Conservation (phyloP, 1,140 invertebrate species). For the Drusus annulatus region DNA sequence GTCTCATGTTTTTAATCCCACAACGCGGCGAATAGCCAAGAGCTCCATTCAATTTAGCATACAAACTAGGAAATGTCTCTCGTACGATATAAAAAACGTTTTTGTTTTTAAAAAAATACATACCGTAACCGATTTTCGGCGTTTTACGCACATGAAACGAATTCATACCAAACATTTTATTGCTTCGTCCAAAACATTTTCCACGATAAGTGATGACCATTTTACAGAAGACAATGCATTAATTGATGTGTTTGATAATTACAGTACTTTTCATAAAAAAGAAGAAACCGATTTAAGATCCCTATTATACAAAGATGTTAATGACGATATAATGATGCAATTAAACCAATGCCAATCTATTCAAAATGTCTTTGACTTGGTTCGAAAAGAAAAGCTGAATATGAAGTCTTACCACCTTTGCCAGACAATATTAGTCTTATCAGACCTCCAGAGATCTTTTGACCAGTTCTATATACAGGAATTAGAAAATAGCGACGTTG, state of each 20-base stretch:
- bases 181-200: neutral
- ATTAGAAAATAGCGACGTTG: slow-evolving; percentile 18
- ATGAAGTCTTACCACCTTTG: slow-evolving; percentile 42
- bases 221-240: slow-evolving; percentile 3
- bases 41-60: neutral
- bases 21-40: slow-evolving; percentile 4
- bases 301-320: slow-evolving; percentile 27
- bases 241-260: neutral
- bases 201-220: neutral
- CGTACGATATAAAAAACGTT: neutral
- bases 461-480: slow-evolving; percentile 26
- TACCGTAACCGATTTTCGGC: neutral
- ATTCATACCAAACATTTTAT: neutral
- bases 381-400: slow-evolving; percentile 26
- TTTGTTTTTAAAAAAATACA: neutral
- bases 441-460: slow-evolving; percentile 45
- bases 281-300: neutral
- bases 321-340: slow-evolving; percentile 44
- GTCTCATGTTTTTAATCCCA: slow-evolving; percentile 26
- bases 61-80: neutral
- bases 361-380: slow-evolving; percentile 48
- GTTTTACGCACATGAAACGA: neutral
- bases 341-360: slow-evolving; percentile 45
- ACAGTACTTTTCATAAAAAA: neutral
- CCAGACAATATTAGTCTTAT: slow-evolving; percentile 50